These are phyloP conservation scores for Folsomia manolachei DNA, from an alignment of 2,888 invertebrate genomes.

Conservation along the genomic window DNA sequence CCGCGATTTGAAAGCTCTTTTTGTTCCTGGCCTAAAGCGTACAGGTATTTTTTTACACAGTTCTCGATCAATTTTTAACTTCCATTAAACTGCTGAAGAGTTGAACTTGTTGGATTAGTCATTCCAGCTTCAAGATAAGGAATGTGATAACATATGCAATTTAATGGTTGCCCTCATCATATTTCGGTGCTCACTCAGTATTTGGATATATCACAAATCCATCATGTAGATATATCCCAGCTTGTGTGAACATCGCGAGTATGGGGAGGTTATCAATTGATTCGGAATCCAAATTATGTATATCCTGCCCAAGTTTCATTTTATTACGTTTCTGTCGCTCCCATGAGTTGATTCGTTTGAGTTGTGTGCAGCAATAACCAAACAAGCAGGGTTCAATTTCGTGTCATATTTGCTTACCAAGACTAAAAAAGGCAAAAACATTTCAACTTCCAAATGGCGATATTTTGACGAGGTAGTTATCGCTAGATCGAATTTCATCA, in stretches of 20 bases:
- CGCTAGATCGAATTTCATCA: neutral
- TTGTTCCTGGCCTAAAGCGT: too few relatives aligned
- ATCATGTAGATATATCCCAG: neutral
- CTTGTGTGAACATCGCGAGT: neutral
- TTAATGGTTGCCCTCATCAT: too few relatives aligned
- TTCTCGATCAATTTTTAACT: neutral
- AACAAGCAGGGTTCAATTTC: neutral
- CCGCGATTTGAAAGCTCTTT: too few relatives aligned
- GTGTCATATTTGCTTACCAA: neutral
- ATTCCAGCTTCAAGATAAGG: neutral
- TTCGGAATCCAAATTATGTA: neutral
- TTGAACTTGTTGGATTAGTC: neutral
- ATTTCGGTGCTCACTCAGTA: neutral
- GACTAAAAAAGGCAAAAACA: neutral
- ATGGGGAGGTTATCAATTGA: neutral
- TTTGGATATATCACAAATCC: neutral
- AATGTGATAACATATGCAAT: neutral
- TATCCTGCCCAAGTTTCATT: neutral
- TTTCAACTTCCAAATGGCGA: neutral
- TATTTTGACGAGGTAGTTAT: neutral
- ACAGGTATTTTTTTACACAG: too few relatives aligned
- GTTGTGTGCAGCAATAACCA: too few relatives aligned
- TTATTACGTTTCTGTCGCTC: neutral
- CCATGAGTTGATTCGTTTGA: too few relatives aligned
- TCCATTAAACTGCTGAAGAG: neutral